phyloP scores from a whole-genome alignment of 2,888 invertebrate species.

The Hermaeophaga mercurialis region DNA sequence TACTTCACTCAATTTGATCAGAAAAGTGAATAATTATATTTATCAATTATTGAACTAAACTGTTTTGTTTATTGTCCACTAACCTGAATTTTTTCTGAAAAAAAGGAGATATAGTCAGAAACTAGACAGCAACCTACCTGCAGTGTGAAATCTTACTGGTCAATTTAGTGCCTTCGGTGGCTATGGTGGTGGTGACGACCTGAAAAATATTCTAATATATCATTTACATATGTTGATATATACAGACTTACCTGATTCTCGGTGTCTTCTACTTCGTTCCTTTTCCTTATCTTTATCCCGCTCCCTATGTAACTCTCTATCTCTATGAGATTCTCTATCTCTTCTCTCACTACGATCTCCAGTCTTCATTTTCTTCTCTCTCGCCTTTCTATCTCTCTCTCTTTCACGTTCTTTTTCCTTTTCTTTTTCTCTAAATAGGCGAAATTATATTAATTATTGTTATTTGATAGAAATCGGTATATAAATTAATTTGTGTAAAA shows the following conservation, averaged over 20 bases:
- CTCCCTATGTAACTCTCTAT: conserved; percentile 39
- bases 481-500: conserved; percentile 24
- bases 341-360: conserved; percentile 43
- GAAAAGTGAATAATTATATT: no score
- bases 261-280: conserved; percentile 46
- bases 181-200: conserved; percentile 49
- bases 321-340: conserved; percentile 33
- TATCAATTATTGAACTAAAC: no score
- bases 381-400: conserved; percentile 44
- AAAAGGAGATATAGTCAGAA: conserved; percentile 5
- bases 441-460: background rate
- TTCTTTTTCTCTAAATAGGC: conserved; percentile 17
- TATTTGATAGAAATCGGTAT: background rate
- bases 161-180: conserved; percentile 47
- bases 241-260: conserved; percentile 46
- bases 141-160: conserved; percentile 54
- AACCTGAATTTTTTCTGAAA: conserved; percentile 10
- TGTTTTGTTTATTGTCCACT: conserved; percentile 14
- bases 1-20: no score
- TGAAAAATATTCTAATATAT: conserved; percentile 22
- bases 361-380: conserved; percentile 45
- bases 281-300: conserved; percentile 44
- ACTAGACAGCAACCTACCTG: conserved; percentile 52
- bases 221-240: background rate
- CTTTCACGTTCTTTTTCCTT: conserved; percentile 15